Base-by-base conservation (phyloP, 2,797 vertebrate species). In the Leptoclinus maculatus region DNA sequence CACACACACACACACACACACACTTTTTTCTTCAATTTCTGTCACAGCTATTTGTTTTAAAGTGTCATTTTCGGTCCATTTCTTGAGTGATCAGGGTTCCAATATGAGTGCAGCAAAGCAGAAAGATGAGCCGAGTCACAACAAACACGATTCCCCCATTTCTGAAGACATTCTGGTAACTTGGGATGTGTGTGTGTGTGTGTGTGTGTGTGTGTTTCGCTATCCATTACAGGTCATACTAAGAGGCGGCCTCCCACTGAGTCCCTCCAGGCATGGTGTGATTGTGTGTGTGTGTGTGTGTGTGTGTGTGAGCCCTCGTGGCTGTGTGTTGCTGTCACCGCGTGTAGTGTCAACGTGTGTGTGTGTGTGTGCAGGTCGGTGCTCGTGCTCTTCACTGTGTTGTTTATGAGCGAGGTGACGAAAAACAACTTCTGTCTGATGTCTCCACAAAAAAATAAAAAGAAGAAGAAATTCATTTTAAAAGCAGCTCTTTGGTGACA, bases 201-300 rank as follows among this genome's bases (percentile, higher is more conserved):
- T 21, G 43, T 21, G 29, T 45, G 39, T 66, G 63, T 80, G 75
- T 47, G 72, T 79, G 83, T 80, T 58, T 85, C 23, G 32, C 80
- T 87, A 87, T 88, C 79, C 71, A 80, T 90, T 87, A 87, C 88
- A 89, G 88, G 87, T 89, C 87, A 88, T 36, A 78, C 74, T 62
- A 81, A 89, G 71, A 83, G 78, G 58, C 57, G 11, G 74, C 72
- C 83, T 84, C 82, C 85, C 32, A 53, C 88, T 34, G 83, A 71
- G 88, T 77, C 84, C 82, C 89, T 75, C 66, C 83, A 76, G 89
- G 83, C 87, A 56, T 43, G 63, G 71, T 74, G 80, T 64, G 59
- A 81, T 79, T 79, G 21, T 77, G 76, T 62, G 68, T 64, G 76
- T 72, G 76, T 70, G 43, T 68, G 17, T 62, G 62, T 69, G 71